Evolutionary conservation across 2,797 vertebrate genomes (phyloP), one percentile per base, ranked within the genome.

Genomic region (Pampus argenteus): DNA sequence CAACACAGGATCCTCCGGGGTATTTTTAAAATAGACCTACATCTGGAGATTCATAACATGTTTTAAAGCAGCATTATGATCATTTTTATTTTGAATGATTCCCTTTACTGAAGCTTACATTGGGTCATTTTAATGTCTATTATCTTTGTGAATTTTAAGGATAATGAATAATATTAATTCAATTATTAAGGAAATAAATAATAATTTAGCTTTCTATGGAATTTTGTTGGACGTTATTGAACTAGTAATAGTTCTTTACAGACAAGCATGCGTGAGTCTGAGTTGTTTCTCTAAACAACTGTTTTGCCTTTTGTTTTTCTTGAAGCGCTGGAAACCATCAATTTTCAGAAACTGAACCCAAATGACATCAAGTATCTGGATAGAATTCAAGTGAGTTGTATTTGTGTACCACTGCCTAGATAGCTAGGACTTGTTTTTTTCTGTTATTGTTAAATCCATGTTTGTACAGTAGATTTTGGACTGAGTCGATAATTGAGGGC

Each of bases 291-390:
- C 7, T n/a, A 55, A 74, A 22, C 2, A 47, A 20, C 10, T 64
- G 17, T 22, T 79, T 4, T 44, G 2, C 9, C 9, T 15, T 14
- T 58, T 15, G 63, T 34, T 42, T 56, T 59, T 25, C 48, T 22
- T 56, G 7, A 79, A 99, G 97, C 83, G 6, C 74, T 99, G 82
- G 92, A 95, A 84, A 95, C 97, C 45, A 81, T 98, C 64, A 98
- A 99, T 73, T 95, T 97, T 36, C 92, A 96, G 74, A 94, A 90
- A 45, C 70, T 97, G 66, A 88, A 90, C 15, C 71, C n/a, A 0
- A 62, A 88, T 45, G 76, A 90, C 4, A 78, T 96, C 78, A 81
- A 81, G 2, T 86, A 93, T 61, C 89, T 98, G 77, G 89, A 94
- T 28, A 61, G 47, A n/a, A 69, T 95, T 2, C 96, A 97, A 93